These are phyloP conservation scores for Poeciliopsis paucimaculata DNA, from an alignment of 2,797 vertebrate species.

Conservation along the genomic window DNA sequence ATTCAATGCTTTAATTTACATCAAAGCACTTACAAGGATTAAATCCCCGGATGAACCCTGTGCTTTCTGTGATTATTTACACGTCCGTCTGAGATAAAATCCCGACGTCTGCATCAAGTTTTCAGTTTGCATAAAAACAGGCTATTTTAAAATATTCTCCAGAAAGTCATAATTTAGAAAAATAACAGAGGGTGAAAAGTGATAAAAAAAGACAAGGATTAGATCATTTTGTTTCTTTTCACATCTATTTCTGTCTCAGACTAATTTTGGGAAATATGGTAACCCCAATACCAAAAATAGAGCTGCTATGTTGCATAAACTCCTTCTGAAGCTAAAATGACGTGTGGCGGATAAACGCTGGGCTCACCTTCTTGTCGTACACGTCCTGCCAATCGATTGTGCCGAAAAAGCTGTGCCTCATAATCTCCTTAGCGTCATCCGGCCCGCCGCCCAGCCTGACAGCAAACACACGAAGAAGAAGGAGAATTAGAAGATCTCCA, in stretches of 20 bases:
- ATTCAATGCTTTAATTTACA: too few species aligned
- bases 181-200: neutral
- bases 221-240: conserved; percentile 38
- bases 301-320: conserved; percentile 35
- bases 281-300: conserved; percentile 60
- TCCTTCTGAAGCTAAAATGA: conserved; percentile 33
- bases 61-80: neutral
- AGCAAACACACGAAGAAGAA: conserved; percentile 13
- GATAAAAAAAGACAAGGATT: conserved; percentile 13
- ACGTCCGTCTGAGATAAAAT: neutral
- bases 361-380: conserved; percentile 94
- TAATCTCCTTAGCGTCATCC: conserved; percentile 97
- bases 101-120: neutral
- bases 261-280: conserved; percentile 44
- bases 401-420: conserved; percentile 95
- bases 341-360: conserved; percentile 36
- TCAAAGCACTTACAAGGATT: too few species aligned
- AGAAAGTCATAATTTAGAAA: neutral
- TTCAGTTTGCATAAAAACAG: neutral
- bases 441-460: conserved; percentile 87
- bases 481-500: conserved; percentile 12
- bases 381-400: conserved; percentile 94
- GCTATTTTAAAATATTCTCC: neutral
- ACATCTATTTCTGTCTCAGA: conserved; percentile 51
- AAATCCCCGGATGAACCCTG: too few species aligned